Evolutionary conservation across 2,888 invertebrate genomes (phyloP), one percentile per base, ranked within the genome.

Genomic region (Eristalis tenax): DNA sequence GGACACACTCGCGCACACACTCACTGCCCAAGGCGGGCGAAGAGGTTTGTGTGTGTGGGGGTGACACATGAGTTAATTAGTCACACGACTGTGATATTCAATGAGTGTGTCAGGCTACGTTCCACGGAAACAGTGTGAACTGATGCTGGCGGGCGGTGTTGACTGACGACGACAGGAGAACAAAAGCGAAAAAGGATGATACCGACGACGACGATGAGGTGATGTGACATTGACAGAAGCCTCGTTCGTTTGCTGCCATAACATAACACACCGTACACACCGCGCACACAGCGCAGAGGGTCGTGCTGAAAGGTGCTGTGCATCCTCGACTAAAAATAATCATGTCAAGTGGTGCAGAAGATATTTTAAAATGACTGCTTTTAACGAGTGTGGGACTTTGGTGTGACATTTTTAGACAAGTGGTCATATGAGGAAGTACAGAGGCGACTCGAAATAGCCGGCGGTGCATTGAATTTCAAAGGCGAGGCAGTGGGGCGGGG

Each of bases 21-120:
- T 1, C 38, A 18, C 10, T 4, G 50, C 38, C n/a, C 6, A 18
- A 4, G 56, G 18, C 10, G 13, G 28, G 6, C 0, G 32, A 6
- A 6, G 6, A 4, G 26, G 4, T 35, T 63, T 5, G 2, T 15
- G 35, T 22, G n/a, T 8, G 50, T 70, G 87, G 79, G 79, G 87
- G 82, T 56, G 76, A 87, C 35, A 80, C 83, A 83, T 75, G 83
- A 83, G 71, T 87, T 87, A 87, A 87, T 87, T 87, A 87, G 87
- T 87, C 83, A 87, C 76, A 87, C 83, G 80, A 76, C 64, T 59
- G 68, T 87, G 79, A 73, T 70, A 83, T 87, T 86, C 83, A 83
- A 63, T 64, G 87, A 83, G 80, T 87, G 78, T 86, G 86, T 78
- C 83, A 86, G 50, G 78, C 66, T 64, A 32, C 59, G 50, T 75